Evolutionary conservation across 2,888 invertebrate genomes (phyloP), one percentile per base, ranked within the genome.

Genomic region (Metalampra italica): DNA sequence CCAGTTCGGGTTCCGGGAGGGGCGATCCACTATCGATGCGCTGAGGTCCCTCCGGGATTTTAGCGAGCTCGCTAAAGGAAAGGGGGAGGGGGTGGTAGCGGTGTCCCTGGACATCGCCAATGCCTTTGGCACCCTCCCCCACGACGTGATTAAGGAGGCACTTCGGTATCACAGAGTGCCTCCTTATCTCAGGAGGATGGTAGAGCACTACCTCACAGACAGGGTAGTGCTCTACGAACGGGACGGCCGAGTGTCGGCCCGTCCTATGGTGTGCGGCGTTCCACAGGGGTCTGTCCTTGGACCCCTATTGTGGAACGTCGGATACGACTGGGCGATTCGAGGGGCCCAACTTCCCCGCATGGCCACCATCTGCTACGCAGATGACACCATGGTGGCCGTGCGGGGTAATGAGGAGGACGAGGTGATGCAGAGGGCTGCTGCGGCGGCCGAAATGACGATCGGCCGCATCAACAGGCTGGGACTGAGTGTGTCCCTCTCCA

Each of bases 281-380:
- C 60, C 55, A 43, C 53, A 56, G 46, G 53, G 57, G 37, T 51
- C 56, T n/a, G 54, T 56, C 4, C 41, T 56, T 0, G 55, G 58
- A 4, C 59, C 55, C 2, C 52, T 57, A 15, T 42, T 56, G 45
- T 59, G 60, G 58, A 60, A 59, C 43, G 42, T 60, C 30, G 59
- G 54, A 0, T 62, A 52, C 14, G 55, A 22, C 5, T 22, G 22
- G 22, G 22, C 22, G 3, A 22, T 22, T 3, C 22, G 22, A 5
- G 22, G 22, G 22, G 22, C 5, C 3, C 22, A 22, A 5, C 22
- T 22, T 22, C 22, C 22, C 22, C 22, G 22, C 22, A 22, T 5
- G 22, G 22, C 5, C 22, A 22, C 22, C 22, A 22, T 22, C 2
- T 22, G 22, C 5, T 22, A 22, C 5, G 22, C 22, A 2, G 22